Evolutionary conservation across 2,888 invertebrate species (phyloP).

Genomic region (Myopa testacea): DNA sequence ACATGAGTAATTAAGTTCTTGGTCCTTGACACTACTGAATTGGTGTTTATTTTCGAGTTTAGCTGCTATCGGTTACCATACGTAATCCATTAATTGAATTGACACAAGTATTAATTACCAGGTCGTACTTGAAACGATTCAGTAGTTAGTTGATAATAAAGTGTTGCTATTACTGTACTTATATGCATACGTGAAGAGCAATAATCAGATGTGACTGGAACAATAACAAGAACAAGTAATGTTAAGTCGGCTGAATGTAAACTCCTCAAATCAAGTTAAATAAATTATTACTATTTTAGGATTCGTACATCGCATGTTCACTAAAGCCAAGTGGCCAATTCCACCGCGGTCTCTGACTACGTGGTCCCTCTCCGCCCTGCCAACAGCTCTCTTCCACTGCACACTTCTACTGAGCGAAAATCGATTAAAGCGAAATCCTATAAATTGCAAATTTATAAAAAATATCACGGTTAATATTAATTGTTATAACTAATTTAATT

Average conservation of each 20-base stretch:
- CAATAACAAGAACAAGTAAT: constrained; percentile 10
- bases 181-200: background rate
- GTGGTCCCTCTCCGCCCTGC: background rate
- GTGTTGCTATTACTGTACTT: background rate
- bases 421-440: background rate
- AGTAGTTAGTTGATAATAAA: background rate
- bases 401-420: constrained; percentile 17
- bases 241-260: background rate
- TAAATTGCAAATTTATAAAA: constrained; percentile 31
- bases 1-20: background rate
- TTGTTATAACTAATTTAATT: constrained; percentile 35
- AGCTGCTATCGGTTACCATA: background rate
- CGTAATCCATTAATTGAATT: background rate
- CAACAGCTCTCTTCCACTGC: background rate
- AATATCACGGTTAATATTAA: constrained; percentile 8
- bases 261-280: background rate
- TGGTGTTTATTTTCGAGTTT: background rate
- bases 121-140: background rate
- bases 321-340: background rate
- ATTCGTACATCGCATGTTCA: background rate
- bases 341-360: constrained; percentile 1
- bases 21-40: background rate
- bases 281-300: background rate
- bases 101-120: constrained; percentile 3
- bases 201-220: background rate